Base-by-base conservation (phyloP, 2,888 invertebrate species). In the Acleris literana region DNA sequence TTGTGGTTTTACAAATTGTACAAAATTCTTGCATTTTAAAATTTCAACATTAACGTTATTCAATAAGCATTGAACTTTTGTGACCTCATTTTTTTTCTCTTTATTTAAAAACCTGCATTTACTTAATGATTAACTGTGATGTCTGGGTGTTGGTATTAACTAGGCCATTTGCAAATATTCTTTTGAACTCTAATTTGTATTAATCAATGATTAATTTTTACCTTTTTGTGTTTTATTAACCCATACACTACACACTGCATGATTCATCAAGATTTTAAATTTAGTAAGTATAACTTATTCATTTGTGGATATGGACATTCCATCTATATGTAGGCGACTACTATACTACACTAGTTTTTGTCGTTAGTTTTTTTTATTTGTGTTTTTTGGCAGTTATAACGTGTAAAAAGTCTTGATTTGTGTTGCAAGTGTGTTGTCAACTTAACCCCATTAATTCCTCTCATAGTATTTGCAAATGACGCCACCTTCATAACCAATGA, bases 131-230 rank as follows among this genome's bases (percentile, higher is more conserved):
- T 84, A 85, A 86, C 84, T 85, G 81, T 85, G 86, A 89, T 87
- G 88, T 88, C 83, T 80, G 80, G 89, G 89, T 88, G 87, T 83
- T 78, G 90, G 91, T 85, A 81, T 79, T 86, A 88, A 86, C 81
- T 71, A 70, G 76, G 74, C 86, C 81, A 85, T 89, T 87, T 88
- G 87, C 87, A 88, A 88, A 85, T 85, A 75, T 74, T 48, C 43
- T 33, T 5, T 53, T 43, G 25, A 46, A 63, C 51, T 63, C 13
- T 39, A 33, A 13, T 39, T 62, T 64, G 51, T 69, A 59, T 58
- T 67, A 59, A 55, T 64, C 51, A 52, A 54, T 39, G 53, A 29
- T 48, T 20, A 13, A 52, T 61, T 43, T n/a, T 17, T 44, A 29
- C 16, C 33, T 44, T 44, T 55, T 63, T 59, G 33, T 54, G 62